Base-by-base conservation (phyloP, 1,140 invertebrate genomes). In the Cepaea nemoralis region DNA sequence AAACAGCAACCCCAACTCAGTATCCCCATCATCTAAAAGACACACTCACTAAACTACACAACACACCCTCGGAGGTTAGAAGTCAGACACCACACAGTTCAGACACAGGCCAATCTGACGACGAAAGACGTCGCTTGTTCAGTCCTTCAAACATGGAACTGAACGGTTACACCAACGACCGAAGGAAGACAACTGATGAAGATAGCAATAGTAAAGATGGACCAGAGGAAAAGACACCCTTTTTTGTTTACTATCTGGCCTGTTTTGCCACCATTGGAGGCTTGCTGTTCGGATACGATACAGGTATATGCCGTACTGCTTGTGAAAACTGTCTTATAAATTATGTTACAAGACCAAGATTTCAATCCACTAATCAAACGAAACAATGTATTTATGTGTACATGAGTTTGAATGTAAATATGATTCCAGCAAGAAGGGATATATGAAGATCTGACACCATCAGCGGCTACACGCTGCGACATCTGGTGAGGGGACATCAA, bases 271-370 rank as follows among this genome's bases (percentile, higher is more conserved):
- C 89, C 0, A 86, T 94, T 40, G 94, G 94, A 14, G 94, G 94
- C 6, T 93, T 94, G 76, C 89, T 94, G 8, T 94, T 94, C 85
- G 94, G 94, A n/a, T 94, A 94, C 88, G 94, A 94, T 83, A 94
- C 94, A 0, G 77, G 77, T 79, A 69, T 16, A 33, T 10, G 2
- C 3, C 19, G 50, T 55, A 2, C 19, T 14, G 5, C 19, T 5
- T 55, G 5, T 14, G 42, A 10, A 16, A 45, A 45, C 16, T 45
- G 8, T 45, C 16, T 45, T 45, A 16, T 45, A 10, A n/a, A n/a
- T 45, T 45, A 45, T 16, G 16, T 6, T 45, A 6, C 6, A 6
- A 45, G 16, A 6, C 6, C 8, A 45, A 45, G 42, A 6, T 45
- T 45, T 45, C 42, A 45, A 6, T 6, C 16, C 42, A 45, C 6